Evolutionary conservation across 2,797 vertebrate species (phyloP), one percentile per base, ranked within the genome.

Genomic region (Carduelis carduelis): DNA sequence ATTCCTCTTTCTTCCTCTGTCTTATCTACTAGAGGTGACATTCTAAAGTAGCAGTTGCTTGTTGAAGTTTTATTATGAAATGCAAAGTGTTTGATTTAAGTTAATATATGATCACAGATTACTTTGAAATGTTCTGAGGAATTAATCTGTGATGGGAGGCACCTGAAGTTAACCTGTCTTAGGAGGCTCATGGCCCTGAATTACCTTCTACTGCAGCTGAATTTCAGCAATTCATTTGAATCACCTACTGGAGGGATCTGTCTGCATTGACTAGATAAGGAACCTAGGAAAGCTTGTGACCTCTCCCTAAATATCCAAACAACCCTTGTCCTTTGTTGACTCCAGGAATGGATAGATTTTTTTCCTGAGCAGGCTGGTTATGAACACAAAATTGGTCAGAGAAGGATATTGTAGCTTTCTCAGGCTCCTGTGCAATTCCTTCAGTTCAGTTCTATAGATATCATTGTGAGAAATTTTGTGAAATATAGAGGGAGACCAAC

Each of bases 31-130:
- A 75, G 11, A 86, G 14, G 23, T 71, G 39, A 69, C 34, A 52
- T 69, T 77, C 49, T 86, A 66, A 92, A 84, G 34, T 52, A 91
- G 12, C n/a, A 55, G 22, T 91, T 93, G 70, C 46, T 74, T 83
- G 59, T 89, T 88, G 71, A 94, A 61, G 39, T 65, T 80, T 93
- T 46, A 65, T 88, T 90, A 70, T 60, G 63, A 86, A 93, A 81
- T 64, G 49, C 34, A 78, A 86, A 88, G 16, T 8, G 1, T 69
- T 89, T 87, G 59, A 79, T 85, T 86, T 72, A 93, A 18, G 37
- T 91, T 88, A 90, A 87, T 77, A 89, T 86, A 89, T 78, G 12
- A 75, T 79, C 66, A 84, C 75, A 74, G 11, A 68, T 76, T 83
- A 50, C 57, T 43, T 84, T 77, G 68, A 92, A 87, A 76, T 32